A percentile compares a stretch with the other conserved stretches of the same genome.
Conservation (phyloP, 2,888 invertebrate genomes). For the Listrodromus nycthemerus region DNA sequence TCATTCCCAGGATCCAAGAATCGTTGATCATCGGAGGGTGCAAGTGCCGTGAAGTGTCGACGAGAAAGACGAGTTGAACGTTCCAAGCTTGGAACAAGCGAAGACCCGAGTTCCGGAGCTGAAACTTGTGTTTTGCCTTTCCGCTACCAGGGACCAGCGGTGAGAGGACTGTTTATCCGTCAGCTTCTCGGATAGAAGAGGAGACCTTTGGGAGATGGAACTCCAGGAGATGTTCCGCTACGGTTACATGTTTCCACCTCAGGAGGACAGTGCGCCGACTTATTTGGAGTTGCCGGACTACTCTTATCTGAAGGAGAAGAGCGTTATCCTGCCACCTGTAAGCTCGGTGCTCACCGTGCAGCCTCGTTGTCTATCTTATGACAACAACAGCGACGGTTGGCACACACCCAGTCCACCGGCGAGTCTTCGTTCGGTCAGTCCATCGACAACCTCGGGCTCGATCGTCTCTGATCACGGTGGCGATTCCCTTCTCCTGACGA, state of each 20-base stretch:
- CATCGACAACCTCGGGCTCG: conserved; percentile 77
- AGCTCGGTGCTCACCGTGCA: conserved; percentile 72
- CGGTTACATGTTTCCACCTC: conserved; percentile 82
- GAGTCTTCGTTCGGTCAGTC: conserved; percentile 81
- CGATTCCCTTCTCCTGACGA: conserved; percentile 45
- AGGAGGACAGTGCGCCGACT: conserved; percentile 77
- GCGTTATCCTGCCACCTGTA: conserved; percentile 78
- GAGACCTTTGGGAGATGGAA: conserved; percentile 74
- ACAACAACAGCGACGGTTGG: conserved; percentile 83
- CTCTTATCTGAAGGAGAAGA: conserved; percentile 76
- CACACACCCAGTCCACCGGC: conserved; percentile 82
- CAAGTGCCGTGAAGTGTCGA: conserved; percentile 15
- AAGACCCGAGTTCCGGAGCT: background rate
- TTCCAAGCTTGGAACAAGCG: background rate
- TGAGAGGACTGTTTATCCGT: background rate
- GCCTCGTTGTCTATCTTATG: conserved; percentile 70
- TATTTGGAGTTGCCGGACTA: conserved; percentile 81
- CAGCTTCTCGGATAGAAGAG: background rate
- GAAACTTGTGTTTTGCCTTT: background rate
- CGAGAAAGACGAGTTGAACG: background rate
- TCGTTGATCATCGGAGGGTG: conserved; percentile 12
- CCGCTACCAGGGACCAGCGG: background rate
- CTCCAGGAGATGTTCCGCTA: conserved; percentile 83
- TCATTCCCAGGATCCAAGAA: background rate
- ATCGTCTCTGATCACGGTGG: conserved; percentile 78